Base-by-base conservation (phyloP, 2,113 vertebrate species). In the Indicator indicator region DNA sequence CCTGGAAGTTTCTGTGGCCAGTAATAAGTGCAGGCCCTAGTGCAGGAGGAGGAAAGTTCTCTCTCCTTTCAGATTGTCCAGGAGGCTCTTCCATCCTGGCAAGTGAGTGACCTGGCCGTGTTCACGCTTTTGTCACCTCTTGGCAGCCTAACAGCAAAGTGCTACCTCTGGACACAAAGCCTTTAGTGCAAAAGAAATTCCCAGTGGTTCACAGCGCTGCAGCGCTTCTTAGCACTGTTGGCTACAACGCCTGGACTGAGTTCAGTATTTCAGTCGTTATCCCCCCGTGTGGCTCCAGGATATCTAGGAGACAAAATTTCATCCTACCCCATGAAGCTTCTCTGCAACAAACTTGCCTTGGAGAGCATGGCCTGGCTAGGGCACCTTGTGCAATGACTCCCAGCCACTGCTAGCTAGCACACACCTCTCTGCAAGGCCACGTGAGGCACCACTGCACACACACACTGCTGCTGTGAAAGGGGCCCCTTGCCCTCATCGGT, bases 21-120 rank as follows among this genome's bases (percentile, higher is more conserved):
- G 65, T 0, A 0, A 17, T 30, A 20, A 75, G n/a, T 3, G 42
- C 64, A 88, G 72, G 3, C 5, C 1, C 46, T 9, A 16, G 20
- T 9, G 14, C 11, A 27, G 40, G 16, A 73, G 8, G 40, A 48
- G 40, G 26, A 55, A 55, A 60, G n/a, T 32, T 83, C 30, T 3
- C 24, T 69, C 40, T 50, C 36, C 33, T 65, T 21, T 32, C 60
- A 18, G 42, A 28, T 1, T 78, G 54, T 11, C 65, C 56, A 48
- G n/a, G 60, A 89, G 42, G 18, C 20, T 89, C 59, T 67, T 64
- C 48, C 46, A 33, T 65, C 33, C 81, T 78, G 88, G 60, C 72
- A 52, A 33, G 2, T 52, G 20, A 71, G 42, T 11, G 48, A 42
- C 69, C 69, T 60, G 74, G 50, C 56, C 23, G 80, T 85, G 9